Evolutionary conservation across 2,888 invertebrate genomes (phyloP).

Genomic region (Lutraria lutraria): DNA sequence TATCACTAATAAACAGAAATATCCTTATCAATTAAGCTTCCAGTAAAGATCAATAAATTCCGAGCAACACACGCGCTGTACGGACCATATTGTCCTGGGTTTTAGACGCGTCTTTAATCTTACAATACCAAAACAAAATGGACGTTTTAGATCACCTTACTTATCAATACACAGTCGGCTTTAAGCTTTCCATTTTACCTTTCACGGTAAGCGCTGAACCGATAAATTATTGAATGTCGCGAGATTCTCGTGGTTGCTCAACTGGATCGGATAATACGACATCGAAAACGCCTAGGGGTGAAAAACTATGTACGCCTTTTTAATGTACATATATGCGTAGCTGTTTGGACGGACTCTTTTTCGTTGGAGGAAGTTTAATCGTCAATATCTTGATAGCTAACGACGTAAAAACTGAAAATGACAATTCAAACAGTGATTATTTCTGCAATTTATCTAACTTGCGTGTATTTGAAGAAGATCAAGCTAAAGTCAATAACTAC

Average conservation of each 20-base stretch:
- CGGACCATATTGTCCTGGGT: conserved; percentile 19
- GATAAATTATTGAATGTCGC: conserved; percentile 60
- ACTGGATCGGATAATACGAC: conserved; percentile 35
- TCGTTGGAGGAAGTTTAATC: background rate
- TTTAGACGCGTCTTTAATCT: conserved; percentile 31
- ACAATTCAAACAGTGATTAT: background rate
- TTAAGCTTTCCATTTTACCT: conserved; percentile 55
- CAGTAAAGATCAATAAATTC: conserved; percentile 31
- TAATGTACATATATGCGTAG: background rate
- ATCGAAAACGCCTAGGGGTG: conserved; percentile 53
- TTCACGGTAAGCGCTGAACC: conserved; percentile 50
- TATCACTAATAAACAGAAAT: conserved; percentile 20
- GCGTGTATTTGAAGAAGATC: too few relatives aligned
- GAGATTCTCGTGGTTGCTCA: conserved; percentile 52
- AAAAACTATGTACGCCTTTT: background rate
- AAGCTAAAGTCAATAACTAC: too few relatives aligned
- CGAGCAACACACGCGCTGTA: background rate
- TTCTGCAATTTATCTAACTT: too few relatives aligned
- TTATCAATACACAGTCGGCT: conserved; percentile 39
- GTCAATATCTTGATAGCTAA: background rate
- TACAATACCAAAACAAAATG: conserved; percentile 13
- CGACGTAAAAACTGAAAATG: background rate
- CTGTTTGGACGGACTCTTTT: background rate
- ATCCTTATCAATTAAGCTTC: conserved; percentile 9
- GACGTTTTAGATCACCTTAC: conserved; percentile 26